Evolutionary conservation across 1,140 invertebrate genomes (phyloP).

Genomic region (Chironomus striatipennis): DNA sequence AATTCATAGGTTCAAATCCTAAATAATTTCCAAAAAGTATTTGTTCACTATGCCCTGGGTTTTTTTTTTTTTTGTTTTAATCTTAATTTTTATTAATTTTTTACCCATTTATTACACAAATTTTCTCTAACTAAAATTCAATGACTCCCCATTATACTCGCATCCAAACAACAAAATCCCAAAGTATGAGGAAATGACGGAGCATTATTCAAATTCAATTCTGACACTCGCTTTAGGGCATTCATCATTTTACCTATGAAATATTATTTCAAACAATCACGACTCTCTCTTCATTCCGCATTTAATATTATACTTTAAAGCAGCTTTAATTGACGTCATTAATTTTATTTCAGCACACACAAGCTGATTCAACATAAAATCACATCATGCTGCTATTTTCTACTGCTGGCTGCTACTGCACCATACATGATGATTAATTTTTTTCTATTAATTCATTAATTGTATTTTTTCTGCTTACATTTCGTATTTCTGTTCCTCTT

Average conservation of each 20-base stretch:
- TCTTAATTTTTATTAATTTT: too few species aligned
- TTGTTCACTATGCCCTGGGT: too few species aligned
- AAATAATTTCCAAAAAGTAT: too few species aligned
- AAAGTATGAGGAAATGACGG: too few species aligned
- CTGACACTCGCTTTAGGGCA: neutral
- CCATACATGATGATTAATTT: constrained; percentile 22
- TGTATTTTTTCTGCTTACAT: neutral
- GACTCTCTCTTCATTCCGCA: neutral
- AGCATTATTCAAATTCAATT: neutral
- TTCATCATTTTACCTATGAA: neutral
- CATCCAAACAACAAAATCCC: too few species aligned
- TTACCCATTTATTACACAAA: too few species aligned
- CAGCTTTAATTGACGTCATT: constrained; percentile 12
- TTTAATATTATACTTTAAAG: neutral
- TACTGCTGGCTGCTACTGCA: neutral
- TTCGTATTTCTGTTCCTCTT: too few species aligned
- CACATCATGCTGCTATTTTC: neutral
- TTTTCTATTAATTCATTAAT: constrained; percentile 24
- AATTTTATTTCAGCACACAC: constrained; percentile 8
- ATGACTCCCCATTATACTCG: too few species aligned
- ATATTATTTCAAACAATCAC: neutral
- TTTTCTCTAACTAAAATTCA: too few species aligned
- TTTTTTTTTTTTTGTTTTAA: too few species aligned
- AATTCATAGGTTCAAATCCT: too few species aligned
- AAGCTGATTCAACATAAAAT: neutral